phyloP scores from a whole-genome alignment of 2,888 invertebrate genomes.

The Dimorphilus gyrociliatus region DNA sequence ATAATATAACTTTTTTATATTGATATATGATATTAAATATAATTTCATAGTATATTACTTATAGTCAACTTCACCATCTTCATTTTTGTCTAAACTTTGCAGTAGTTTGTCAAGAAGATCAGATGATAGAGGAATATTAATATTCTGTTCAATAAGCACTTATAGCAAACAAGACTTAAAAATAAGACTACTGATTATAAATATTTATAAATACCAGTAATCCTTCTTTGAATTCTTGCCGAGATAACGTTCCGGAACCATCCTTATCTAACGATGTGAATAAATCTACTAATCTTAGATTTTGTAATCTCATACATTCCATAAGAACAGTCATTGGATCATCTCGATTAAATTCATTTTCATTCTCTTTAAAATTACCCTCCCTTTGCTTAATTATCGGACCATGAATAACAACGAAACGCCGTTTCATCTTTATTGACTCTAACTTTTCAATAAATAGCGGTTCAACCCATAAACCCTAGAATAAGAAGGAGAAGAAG shows the following conservation, averaged over 20 bases:
- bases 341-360: constrained; percentile 4
- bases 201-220: too few species aligned
- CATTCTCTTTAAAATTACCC: neutral
- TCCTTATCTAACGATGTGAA: constrained; percentile 21
- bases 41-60: too few species aligned
- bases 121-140: constrained; percentile 20
- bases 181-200: neutral
- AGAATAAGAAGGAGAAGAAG: too few species aligned
- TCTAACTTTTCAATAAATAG: neutral
- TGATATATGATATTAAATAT: too few species aligned
- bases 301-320: constrained; percentile 18
- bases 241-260: constrained; percentile 20
- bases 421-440: neutral
- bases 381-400: neutral
- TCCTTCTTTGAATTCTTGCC: constrained; percentile 18
- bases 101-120: constrained; percentile 17
- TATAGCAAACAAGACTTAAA: constrained; percentile 1
- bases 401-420: neutral
- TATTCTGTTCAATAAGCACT: too few species aligned
- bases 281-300: constrained; percentile 19
- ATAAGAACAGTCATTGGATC: constrained; percentile 16
- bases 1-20: neutral
- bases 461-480: too few species aligned
- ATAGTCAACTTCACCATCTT: constrained; percentile 25
- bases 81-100: constrained; percentile 20